Conservation (phyloP, 1,140 invertebrate species). For the Trichoplusia ni region DNA sequence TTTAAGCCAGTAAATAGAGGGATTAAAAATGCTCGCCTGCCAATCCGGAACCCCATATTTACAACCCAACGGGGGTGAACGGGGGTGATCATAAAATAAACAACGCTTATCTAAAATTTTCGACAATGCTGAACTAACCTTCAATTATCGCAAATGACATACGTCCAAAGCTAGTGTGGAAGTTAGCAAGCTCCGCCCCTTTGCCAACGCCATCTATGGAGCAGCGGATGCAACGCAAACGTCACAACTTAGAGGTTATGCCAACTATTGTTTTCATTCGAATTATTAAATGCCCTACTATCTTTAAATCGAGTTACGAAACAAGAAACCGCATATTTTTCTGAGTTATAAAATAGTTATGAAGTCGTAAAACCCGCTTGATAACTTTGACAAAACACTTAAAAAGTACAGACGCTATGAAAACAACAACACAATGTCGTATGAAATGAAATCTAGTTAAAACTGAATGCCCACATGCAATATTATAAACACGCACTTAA, state of each 20-base stretch:
- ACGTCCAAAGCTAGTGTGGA: conserved; percentile 37
- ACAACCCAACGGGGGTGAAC: conserved; percentile 16
- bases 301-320: not conserved
- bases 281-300: conserved; percentile 1
- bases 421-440: conserved; percentile 40
- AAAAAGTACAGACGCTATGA: conserved; percentile 53
- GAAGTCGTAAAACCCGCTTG: not conserved
- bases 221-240: conserved; percentile 20
- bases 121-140: conserved; percentile 43
- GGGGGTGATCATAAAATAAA: conserved; percentile 27
- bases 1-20: conserved; percentile 24
- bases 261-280: conserved; percentile 10
- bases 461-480: not conserved
- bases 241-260: conserved; percentile 60
- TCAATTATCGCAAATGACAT: conserved; percentile 49
- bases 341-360: not conserved
- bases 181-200: conserved; percentile 50
- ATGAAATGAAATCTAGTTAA: not conserved
- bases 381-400: conserved; percentile 32
- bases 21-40: conserved; percentile 29
- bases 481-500: conserved; percentile 2
- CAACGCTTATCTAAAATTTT: conserved; percentile 48
- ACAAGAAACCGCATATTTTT: not conserved
- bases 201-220: conserved; percentile 59
- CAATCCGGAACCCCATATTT: conserved; percentile 24